Conservation (phyloP, 2,888 invertebrate genomes). For the Synanthedon andrenaeformis region DNA sequence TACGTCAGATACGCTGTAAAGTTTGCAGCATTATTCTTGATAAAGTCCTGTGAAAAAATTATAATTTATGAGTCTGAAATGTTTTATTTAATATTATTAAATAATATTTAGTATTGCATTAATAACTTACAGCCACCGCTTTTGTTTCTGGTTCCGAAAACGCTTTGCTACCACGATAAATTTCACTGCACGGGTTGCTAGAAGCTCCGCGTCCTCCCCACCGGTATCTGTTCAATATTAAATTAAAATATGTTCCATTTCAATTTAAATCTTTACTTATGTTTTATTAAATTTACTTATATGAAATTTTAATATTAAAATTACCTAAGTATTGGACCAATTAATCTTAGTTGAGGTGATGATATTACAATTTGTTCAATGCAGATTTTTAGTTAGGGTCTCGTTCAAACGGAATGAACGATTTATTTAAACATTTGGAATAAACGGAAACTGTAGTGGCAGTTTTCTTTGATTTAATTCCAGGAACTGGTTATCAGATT, state of each 20-base stretch:
- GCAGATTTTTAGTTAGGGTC: no score
- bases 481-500: no score
- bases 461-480: no score
- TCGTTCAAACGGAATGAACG: no score
- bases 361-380: no score
- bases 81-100: neutral
- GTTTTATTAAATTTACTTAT: no score
- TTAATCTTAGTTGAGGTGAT: no score
- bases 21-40: conserved; percentile 55
- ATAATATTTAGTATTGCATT: neutral
- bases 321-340: no score
- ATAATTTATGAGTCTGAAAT: neutral
- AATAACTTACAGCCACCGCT: conserved; percentile 63
- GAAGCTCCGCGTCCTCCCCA: conserved; percentile 92
- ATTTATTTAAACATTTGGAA: no score
- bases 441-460: no score
- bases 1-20: conserved; percentile 82
- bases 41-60: conserved; percentile 53
- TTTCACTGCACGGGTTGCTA: conserved; percentile 84
- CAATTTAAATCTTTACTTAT: no score
- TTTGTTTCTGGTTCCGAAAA: conserved; percentile 91
- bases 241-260: neutral
- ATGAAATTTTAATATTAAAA: no score
- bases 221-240: conserved; percentile 67
- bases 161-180: conserved; percentile 81